Percentiles rank a stretch among this genome's conserved stretches.
Evolutionary conservation across 2,113 vertebrate species (phyloP).

Genomic region (Cochlearius cochlearius): DNA sequence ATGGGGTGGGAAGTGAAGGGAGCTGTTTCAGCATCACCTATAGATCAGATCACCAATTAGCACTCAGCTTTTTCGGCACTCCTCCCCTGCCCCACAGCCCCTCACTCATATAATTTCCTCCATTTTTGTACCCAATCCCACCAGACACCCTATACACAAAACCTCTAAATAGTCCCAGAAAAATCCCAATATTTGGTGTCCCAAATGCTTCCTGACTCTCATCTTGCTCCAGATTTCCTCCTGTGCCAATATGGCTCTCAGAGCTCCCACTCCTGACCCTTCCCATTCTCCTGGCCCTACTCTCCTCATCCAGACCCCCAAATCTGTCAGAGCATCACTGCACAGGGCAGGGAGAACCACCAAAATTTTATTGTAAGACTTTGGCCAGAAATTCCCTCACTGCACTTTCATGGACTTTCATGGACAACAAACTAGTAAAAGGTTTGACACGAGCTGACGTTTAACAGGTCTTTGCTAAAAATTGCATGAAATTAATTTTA

Average conservation of each 20-base stretch:
- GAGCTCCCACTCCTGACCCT: neutral
- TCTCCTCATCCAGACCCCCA: accelerated
- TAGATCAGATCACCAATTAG: neutral
- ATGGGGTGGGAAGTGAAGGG: neutral
- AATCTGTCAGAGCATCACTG: neutral
- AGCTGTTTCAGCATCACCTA: neutral
- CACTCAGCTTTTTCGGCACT: neutral
- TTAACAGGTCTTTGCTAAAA: neutral
- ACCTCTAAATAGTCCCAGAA: neutral
- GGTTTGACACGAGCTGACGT: neutral
- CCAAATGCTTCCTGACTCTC: neutral
- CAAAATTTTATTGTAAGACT: neutral
- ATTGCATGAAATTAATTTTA: neutral
- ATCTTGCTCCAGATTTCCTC: neutral
- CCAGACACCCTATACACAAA: neutral
- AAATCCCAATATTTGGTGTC: neutral
- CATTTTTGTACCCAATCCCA: neutral
- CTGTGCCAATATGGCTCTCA: neutral
- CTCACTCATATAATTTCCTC: neutral
- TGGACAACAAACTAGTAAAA: neutral
- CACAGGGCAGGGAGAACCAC: neutral
- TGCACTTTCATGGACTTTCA: neutral
- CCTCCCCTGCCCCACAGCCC: neutral
- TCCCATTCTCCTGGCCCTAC: neutral
- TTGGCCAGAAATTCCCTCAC: neutral